Base-by-base conservation (phyloP, 2,797 vertebrate species). In the Cephalopachus bancanus region DNA sequence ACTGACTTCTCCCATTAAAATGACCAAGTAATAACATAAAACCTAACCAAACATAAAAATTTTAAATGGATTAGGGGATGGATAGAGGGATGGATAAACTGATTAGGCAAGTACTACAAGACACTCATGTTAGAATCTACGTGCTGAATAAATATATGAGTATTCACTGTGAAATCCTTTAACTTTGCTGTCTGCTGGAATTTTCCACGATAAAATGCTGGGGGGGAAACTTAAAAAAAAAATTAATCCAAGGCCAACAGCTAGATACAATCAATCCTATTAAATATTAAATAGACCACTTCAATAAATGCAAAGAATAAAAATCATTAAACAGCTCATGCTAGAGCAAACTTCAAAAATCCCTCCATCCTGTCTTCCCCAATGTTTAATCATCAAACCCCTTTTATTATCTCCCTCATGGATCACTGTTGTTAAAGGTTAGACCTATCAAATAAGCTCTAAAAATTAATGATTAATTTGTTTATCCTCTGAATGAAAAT, bases 281-380 rank as follows among this genome's bases (percentile, higher is more conserved):
- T 83, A 95, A 93, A 89, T 85, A 90, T 49, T 81, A 67, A 97
- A 89, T 7, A 81, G 51, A 76, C 55, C 59, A 81, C 19, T 93
- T 95, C 53, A 37, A 37, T 80, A 95, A 93, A 97, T 83, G 55
- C 59, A 90, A 90, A 80, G 72, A 64, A 57, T 71, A 94, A 62
- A 83, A 93, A 88, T 78, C 60, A 75, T 72, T 80, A 24, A 80
- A 72, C 19, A 87, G 55, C 30, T 51, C 49, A 81, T 10, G 19
- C 16, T 37, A 65, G 2, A 53, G n/a, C 1, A 49, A 33, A 67
- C 76, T 85, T 80, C 55, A 72, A 94, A 95, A 78, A 51, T 49
- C 72, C 83, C 90, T 57, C 55, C 78, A 49, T 69, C 19, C 57
- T 6, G 1, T 75, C 22, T 94, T 57, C 53, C 64, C 64, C 64